Conservation (phyloP, 37 sponge, comb jelly and placozoan species). For the Halichondria panicea region DNA sequence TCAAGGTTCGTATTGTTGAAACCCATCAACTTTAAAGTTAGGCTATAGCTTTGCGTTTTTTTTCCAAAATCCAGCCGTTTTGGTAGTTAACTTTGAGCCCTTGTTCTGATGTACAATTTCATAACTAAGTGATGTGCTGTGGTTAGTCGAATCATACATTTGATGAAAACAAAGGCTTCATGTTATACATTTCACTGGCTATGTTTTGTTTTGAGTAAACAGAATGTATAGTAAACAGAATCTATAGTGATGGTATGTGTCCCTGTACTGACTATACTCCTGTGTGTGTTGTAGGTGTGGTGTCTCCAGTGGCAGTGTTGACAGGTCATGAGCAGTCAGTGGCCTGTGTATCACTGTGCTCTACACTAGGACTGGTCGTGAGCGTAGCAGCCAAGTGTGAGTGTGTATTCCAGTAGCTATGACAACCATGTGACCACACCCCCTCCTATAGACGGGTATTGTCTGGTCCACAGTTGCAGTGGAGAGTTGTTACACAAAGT, state of each 20-base stretch:
- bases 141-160: background rate
- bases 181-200: background rate
- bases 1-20: background rate
- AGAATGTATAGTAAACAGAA: background rate
- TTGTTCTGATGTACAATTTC: background rate
- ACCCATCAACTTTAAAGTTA: no score
- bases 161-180: background rate
- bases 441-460: slow-evolving; percentile 37
- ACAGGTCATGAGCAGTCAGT: slow-evolving; percentile 82
- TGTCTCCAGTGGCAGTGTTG: slow-evolving; percentile 65
- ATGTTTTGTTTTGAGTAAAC: background rate
- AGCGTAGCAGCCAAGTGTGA: slow-evolving; percentile 81
- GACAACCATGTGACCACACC: background rate
- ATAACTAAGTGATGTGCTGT: background rate
- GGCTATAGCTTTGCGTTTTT: no score
- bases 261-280: no score
- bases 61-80: no score
- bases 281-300: slow-evolving; percentile 32
- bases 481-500: slow-evolving; percentile 75
- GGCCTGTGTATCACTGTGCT: slow-evolving; percentile 68
- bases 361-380: slow-evolving; percentile 76
- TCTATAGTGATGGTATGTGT: no score
- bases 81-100: no score
- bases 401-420: background rate
- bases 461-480: slow-evolving; percentile 47